Evolutionary conservation across 1,140 invertebrate genomes (phyloP), one percentile per base, ranked within the genome.

Genomic region (Macrobrachium nipponense): DNA sequence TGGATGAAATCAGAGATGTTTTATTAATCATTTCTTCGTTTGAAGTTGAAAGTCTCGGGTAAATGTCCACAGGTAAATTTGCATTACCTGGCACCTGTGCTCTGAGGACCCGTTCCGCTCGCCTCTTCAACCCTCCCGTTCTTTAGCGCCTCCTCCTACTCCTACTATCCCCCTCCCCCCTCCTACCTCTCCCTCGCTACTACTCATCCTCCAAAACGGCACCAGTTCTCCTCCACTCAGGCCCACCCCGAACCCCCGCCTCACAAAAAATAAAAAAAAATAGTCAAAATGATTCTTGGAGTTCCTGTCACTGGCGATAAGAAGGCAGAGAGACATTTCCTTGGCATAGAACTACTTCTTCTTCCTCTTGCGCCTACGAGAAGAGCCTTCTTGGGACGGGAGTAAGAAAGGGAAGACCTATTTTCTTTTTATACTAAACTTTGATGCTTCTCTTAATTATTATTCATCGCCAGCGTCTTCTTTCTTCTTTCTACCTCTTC

Each of bases 311-410:
- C 73, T 76, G 75, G 4, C 27, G 27, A 82, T 82, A 72, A 82
- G 73, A 58, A 76, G 75, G 72, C 70, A 68, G 59, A 43, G 80
- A 82, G 70, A 82, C 81, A 73, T 75, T 82, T 82, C 70, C 80
- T 75, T 70, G 59, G 64, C 64, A 51, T 10, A 51, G 20, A 68
- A 18, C 78, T 8, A 43, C 51, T 44, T 68, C 15, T 15, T 68
- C 64, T 80, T 12, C 14, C 18, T 68, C 20, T 20, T 18, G 5
- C 20, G 64, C 18, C 20, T 43, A 59, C 15, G 75, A 77, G 75
- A 23, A 7, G 51, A 18, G 61, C 6, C 64, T 3, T 36, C 23
- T n/a, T 15, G 0, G 18, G 66, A 18, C 23, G 11, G 23, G 64
- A 6, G 27, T 12, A 18, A 14, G 66, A 14, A 68, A 14, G 27